Conservation (phyloP, 23 tunicate genomes). For the Oikopleura dioica region DNA sequence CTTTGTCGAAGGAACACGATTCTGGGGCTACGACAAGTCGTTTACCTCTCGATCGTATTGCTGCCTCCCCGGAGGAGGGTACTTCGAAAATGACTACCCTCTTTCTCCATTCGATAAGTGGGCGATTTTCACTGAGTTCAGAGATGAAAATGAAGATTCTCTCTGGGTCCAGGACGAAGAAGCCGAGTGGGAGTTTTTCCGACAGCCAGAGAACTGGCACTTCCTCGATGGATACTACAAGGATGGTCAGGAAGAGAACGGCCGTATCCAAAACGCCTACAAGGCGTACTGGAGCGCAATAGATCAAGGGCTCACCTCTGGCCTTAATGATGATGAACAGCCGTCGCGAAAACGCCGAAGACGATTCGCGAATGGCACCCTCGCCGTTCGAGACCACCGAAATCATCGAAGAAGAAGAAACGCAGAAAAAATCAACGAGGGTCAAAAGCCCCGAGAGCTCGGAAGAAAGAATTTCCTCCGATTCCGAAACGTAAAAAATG, state of each 20-base stretch:
- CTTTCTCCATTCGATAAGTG: not conserved
- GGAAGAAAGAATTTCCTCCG: not conserved
- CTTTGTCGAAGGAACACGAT: constrained; percentile 6
- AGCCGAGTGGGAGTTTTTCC: not conserved
- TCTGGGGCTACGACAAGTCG: not conserved
- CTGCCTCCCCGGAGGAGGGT: constrained; percentile 3
- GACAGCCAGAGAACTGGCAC: not conserved
- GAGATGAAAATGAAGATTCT: not conserved
- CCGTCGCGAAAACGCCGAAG: not conserved
- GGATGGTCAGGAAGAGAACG: not conserved
- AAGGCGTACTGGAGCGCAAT: constrained; percentile 8
- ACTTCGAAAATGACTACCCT: not conserved
- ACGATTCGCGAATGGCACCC: not conserved
- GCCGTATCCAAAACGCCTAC: not conserved
- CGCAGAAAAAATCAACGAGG: not conserved
- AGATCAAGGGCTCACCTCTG: not conserved
- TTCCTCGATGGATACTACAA: not conserved
- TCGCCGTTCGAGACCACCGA: not conserved
- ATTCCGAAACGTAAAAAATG: not conserved
- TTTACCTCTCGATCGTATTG: constrained; percentile 1
- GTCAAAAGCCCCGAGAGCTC: not conserved
- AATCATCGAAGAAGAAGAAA: not conserved
- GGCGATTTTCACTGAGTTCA: constrained; percentile 7
- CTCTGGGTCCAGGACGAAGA: not conserved
- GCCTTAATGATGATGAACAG: not conserved